Base-by-base conservation (phyloP, 2,113 vertebrate species). In the Brachionichthys hirsutus region DNA sequence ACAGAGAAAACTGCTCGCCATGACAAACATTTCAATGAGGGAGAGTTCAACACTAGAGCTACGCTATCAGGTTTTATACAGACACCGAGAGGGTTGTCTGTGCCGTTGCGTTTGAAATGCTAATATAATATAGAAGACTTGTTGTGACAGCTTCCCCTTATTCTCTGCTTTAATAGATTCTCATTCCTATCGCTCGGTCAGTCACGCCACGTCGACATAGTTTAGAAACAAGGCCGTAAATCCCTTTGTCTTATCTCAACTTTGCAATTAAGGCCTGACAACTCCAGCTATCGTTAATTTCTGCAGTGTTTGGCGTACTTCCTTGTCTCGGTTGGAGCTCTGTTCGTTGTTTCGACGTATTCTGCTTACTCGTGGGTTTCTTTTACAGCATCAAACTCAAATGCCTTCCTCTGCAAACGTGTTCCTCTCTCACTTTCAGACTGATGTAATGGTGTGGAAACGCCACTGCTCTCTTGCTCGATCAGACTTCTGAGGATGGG, bases 401-500 rank as follows among this genome's bases (percentile, higher is more conserved):
- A 64, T 14, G n/a, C 50, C 60, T 62, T 70, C 68, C 24, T 68
- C 49, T 75, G 38, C 73, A 74, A 84, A 76, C 64, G 52, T 83
- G 50, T 78, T 59, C 52, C 61, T 82, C 62, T 83, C 64, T 80
- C 70, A 17, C 66, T 82, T 83, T 55, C 60, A 80, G 72, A 83
- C 36, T 67, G 80, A 81, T 78, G 72, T 72, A 77, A 73, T 68
- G 65, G 54, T 54, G 73, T 67, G 62, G 79, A 82, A 78, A 60
- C 59, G 14, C 46, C 14, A 20, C 46, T 20, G 45, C 59, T 65
- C 54, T 69, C 72, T 74, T 22, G 43, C 67, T 42, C 58, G 50
- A 18, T 75, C 44, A 53, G 44, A 63, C 70, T 58, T 74, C 66
- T 77, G 65, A 85, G 47, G 49, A 92, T 92, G 91, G 91, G 90